Evolutionary conservation across 2,888 invertebrate genomes (phyloP).

Genomic region (Dryobota labecula): DNA sequence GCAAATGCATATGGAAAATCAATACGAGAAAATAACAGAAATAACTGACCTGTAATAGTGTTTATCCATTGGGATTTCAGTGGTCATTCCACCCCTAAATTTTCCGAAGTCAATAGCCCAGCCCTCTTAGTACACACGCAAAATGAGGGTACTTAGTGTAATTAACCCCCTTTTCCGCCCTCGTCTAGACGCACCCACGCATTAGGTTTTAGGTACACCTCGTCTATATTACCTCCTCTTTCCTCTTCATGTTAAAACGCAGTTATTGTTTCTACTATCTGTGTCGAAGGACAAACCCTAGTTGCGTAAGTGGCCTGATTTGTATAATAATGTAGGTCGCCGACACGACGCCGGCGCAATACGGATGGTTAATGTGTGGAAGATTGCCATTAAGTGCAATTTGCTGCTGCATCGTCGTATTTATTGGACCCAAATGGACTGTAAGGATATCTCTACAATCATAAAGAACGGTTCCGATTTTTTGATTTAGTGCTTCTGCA

Average conservation of each 20-base stretch:
- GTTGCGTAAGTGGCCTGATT: slow-evolving; percentile 79
- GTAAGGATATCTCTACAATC: slow-evolving; percentile 6
- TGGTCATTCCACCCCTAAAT: slow-evolving; percentile 28
- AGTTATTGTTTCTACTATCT: slow-evolving; percentile 67
- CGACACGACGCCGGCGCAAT: slow-evolving; percentile 67
- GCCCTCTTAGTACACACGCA: slow-evolving; percentile 51
- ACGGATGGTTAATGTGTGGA: slow-evolving; percentile 56
- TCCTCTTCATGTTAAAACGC: slow-evolving; percentile 56
- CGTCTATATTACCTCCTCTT: slow-evolving; percentile 45
- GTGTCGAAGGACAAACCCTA: slow-evolving; percentile 75
- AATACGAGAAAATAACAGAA: neutral
- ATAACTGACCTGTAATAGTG: slow-evolving; percentile 5
- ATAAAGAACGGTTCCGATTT: neutral
- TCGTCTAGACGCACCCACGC: slow-evolving; percentile 45
- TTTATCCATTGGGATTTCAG: slow-evolving; percentile 25
- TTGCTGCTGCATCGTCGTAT: slow-evolving; percentile 57
- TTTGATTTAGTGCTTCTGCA: slow-evolving; percentile 4
- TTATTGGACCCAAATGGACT: slow-evolving; percentile 41
- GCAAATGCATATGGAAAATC: neutral
- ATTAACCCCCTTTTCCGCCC: slow-evolving; percentile 54
- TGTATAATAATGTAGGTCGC: slow-evolving; percentile 76
- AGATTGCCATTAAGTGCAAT: slow-evolving; percentile 60
- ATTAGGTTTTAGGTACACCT: slow-evolving; percentile 24
- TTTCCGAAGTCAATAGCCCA: slow-evolving; percentile 36
- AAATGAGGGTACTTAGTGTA: slow-evolving; percentile 47